Evolutionary conservation across 1,140 invertebrate species (phyloP).

Genomic region (Zophobas atratus): DNA sequence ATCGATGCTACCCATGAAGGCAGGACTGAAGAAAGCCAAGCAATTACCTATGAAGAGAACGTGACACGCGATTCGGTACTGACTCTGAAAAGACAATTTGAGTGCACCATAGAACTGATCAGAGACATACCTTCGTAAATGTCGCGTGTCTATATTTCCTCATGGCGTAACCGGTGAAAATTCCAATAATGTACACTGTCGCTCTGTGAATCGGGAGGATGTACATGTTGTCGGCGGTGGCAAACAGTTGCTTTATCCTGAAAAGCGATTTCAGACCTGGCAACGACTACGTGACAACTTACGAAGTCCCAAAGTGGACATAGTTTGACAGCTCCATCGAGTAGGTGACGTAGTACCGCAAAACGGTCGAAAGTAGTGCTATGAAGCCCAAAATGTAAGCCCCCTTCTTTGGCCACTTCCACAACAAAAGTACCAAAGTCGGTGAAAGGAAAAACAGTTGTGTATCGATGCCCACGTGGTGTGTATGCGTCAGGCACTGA

Average conservation of each 20-base stretch:
- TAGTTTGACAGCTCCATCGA: conserved; percentile 78
- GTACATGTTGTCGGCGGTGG: conserved; percentile 81
- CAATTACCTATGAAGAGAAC: conserved; percentile 66
- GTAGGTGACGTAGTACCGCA: conserved; percentile 78
- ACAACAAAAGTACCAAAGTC: conserved; percentile 77
- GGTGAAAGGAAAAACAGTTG: conserved; percentile 82
- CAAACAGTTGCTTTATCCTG: conserved; percentile 78
- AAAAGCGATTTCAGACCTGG: conserved; percentile 45
- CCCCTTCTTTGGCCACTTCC: conserved; percentile 76
- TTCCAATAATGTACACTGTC: conserved; percentile 82
- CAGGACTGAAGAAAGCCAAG: conserved; percentile 74
- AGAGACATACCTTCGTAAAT: conserved; percentile 62
- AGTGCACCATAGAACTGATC: background rate
- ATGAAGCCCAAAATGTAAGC: conserved; percentile 69
- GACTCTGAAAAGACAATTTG: conserved; percentile 64
- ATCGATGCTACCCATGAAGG: conserved; percentile 77
- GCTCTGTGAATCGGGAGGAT: conserved; percentile 79
- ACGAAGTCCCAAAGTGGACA: conserved; percentile 82
- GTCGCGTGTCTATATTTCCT: conserved; percentile 67
- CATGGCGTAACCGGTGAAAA: conserved; percentile 76
- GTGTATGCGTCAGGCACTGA: conserved; percentile 79
- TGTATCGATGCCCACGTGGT: conserved; percentile 86
- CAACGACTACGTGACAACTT: conserved; percentile 68
- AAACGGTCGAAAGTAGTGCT: conserved; percentile 74
- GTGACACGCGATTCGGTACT: conserved; percentile 71